phyloP scores from a whole-genome alignment of 2,888 invertebrate species.

The Hanleya hanleyi region DNA sequence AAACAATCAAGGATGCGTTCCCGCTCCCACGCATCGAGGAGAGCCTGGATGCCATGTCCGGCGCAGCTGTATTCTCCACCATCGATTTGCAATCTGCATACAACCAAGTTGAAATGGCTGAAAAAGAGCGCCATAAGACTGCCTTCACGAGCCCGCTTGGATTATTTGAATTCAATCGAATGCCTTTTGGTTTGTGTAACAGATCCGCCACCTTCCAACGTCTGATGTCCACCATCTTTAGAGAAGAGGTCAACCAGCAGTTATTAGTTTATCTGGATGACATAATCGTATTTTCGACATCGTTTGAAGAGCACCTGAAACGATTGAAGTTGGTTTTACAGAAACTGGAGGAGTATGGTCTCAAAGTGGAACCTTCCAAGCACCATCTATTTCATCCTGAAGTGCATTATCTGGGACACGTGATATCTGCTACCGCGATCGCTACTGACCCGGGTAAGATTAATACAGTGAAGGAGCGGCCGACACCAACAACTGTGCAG shows the following conservation, averaged over 20 bases:
- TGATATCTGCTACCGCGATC: too few species aligned
- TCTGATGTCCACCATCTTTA: slow-evolving; percentile 29
- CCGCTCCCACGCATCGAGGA: slow-evolving; percentile 35
- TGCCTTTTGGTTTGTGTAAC: slow-evolving; percentile 18
- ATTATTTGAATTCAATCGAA: slow-evolving; percentile 27
- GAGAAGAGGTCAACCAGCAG: slow-evolving; percentile 13
- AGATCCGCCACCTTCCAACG: slow-evolving; percentile 20
- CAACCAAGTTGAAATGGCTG: slow-evolving; percentile 26
- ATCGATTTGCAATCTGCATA: slow-evolving; percentile 32
- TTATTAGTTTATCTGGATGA: slow-evolving; percentile 26
- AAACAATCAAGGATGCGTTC: slow-evolving; percentile 30
- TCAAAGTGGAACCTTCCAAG: slow-evolving; percentile 31
- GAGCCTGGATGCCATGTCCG: slow-evolving; percentile 13
- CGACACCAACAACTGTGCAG: slow-evolving; percentile 15
- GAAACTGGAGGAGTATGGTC: slow-evolving; percentile 19
- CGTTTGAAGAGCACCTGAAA: slow-evolving; percentile 21
- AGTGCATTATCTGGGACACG: slow-evolving; percentile 34
- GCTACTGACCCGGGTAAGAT: too few species aligned
- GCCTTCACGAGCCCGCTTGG: slow-evolving; percentile 30
- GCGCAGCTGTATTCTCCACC: slow-evolving; percentile 20
- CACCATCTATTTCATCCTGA: slow-evolving; percentile 27
- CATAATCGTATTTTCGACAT: slow-evolving; percentile 20
- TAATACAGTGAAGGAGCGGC: slow-evolving; percentile 24
- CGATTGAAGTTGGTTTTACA: slow-evolving; percentile 25
- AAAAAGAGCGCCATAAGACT: slow-evolving; percentile 32